phyloP scores from a whole-genome alignment of 2,888 invertebrate species.

The Cantharis nigra region DNA sequence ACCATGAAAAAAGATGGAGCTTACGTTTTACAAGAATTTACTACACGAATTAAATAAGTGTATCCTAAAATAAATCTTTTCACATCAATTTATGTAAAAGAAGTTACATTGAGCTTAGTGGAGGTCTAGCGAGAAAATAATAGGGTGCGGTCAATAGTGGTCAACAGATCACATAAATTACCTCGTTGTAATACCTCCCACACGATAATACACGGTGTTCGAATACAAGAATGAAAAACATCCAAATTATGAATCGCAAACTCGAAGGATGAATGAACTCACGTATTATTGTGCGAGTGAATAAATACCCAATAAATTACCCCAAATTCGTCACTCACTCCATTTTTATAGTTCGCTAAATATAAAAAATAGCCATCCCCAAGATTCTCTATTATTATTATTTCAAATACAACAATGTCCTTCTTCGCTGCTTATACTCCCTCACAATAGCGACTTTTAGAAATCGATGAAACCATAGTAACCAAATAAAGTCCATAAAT shows the following conservation, averaged over 20 bases:
- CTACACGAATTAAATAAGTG: neutral
- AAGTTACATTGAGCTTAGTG: slow-evolving; percentile 26
- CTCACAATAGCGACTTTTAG: neutral
- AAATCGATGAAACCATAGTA: slow-evolving; percentile 13
- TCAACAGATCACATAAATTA: slow-evolving; percentile 33
- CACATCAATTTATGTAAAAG: slow-evolving; percentile 28
- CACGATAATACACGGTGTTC: slow-evolving; percentile 20
- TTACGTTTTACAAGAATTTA: neutral
- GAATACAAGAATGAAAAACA: slow-evolving; percentile 19
- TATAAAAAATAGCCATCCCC: neutral
- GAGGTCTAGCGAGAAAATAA: slow-evolving; percentile 29
- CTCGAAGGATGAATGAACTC: slow-evolving; percentile 29
- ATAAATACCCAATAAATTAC: slow-evolving; percentile 33
- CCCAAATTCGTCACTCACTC: slow-evolving; percentile 29
- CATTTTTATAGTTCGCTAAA: neutral
- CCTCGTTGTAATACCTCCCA: slow-evolving; percentile 28
- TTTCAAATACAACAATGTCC: neutral
- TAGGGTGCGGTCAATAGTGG: slow-evolving; percentile 29
- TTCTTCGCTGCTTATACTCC: neutral
- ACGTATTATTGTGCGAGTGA: slow-evolving; percentile 18
- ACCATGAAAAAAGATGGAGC: neutral
- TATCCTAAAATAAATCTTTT: slow-evolving; percentile 9
- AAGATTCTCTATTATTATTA: neutral
- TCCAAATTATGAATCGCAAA: slow-evolving; percentile 25
- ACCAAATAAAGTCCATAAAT: slow-evolving; percentile 8